These are phyloP conservation scores for Eucera pruinosa DNA, from an alignment of 2,888 invertebrate genomes.

Conservation along the genomic window DNA sequence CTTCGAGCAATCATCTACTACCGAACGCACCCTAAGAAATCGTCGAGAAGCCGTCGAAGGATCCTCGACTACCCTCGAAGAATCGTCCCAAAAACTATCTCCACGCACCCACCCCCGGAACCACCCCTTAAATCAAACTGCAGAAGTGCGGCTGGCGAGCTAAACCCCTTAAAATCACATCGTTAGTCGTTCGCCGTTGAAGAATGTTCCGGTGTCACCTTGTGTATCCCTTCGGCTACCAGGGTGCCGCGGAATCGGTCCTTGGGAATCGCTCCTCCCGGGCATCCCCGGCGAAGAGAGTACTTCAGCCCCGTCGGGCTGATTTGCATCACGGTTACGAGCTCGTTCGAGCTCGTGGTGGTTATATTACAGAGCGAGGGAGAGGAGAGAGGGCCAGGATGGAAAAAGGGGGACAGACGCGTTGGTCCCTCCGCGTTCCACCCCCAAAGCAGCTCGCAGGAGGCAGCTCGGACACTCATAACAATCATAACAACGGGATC, in stretches of 20 bases:
- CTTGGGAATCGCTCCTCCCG: slow-evolving; percentile 68
- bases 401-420: slow-evolving; percentile 62
- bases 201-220: slow-evolving; percentile 23
- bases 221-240: slow-evolving; percentile 37
- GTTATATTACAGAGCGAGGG: slow-evolving; percentile 74
- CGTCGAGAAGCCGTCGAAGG: no score
- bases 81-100: no score
- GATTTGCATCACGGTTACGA: slow-evolving; percentile 83
- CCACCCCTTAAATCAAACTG: no score
- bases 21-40: no score
- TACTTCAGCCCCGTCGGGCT: slow-evolving; percentile 71
- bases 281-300: slow-evolving; percentile 65
- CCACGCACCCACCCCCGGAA: no score
- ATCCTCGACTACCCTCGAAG: no score
- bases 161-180: slow-evolving; percentile 62
- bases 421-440: slow-evolving; percentile 69
- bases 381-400: slow-evolving; percentile 50
- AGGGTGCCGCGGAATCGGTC: slow-evolving; percentile 57
- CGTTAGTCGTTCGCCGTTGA: slow-evolving; percentile 6
- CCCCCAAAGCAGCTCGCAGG: slow-evolving; percentile 74
- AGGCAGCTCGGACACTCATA: slow-evolving; percentile 83
- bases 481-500: slow-evolving; percentile 83
- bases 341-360: slow-evolving; percentile 78
- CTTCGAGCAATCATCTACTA: no score
- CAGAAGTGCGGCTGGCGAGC: no score